A percentile compares a stretch with the other conserved stretches of the same genome.
Evolutionary conservation across 2,797 vertebrate species (phyloP).

Genomic region (Pelobates cultripes): DNA sequence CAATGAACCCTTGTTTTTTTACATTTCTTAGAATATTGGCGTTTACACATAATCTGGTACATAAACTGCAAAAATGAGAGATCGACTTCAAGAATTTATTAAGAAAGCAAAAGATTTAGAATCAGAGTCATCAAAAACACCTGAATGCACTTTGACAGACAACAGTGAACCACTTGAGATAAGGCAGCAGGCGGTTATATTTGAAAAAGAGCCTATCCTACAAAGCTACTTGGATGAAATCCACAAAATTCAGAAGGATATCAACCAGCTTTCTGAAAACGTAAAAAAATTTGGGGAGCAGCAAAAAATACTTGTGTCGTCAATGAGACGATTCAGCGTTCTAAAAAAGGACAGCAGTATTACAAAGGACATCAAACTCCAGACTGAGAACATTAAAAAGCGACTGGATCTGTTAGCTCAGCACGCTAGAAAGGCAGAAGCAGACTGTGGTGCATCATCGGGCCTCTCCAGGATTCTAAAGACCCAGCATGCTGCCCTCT

Average conservation of each 20-base stretch:
- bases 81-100: constrained; percentile 87
- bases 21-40: neutral
- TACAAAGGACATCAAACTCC: constrained; percentile 84
- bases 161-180: constrained; percentile 70
- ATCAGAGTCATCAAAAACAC: constrained; percentile 63
- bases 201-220: constrained; percentile 86
- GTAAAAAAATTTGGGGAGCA: constrained; percentile 86
- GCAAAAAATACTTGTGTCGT: constrained; percentile 83
- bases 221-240: constrained; percentile 84
- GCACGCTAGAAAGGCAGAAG: constrained; percentile 77
- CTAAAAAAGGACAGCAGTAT: constrained; percentile 90
- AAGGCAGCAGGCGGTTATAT: constrained; percentile 85
- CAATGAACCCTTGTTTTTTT: too few species aligned
- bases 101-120: constrained; percentile 76
- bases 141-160: constrained; percentile 53
- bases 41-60: neutral
- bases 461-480: constrained; percentile 80
- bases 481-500: constrained; percentile 79
- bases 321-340: constrained; percentile 91
- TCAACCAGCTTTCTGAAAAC: constrained; percentile 79
- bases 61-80: constrained; percentile 75
- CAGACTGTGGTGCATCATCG: constrained; percentile 72
- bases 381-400: constrained; percentile 82
- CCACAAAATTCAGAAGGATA: constrained; percentile 81
- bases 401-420: constrained; percentile 79